Percentiles rank a stretch among this genome's conserved stretches.
Conservation (phyloP, 2,888 invertebrate species). For the Anorthoa munda region DNA sequence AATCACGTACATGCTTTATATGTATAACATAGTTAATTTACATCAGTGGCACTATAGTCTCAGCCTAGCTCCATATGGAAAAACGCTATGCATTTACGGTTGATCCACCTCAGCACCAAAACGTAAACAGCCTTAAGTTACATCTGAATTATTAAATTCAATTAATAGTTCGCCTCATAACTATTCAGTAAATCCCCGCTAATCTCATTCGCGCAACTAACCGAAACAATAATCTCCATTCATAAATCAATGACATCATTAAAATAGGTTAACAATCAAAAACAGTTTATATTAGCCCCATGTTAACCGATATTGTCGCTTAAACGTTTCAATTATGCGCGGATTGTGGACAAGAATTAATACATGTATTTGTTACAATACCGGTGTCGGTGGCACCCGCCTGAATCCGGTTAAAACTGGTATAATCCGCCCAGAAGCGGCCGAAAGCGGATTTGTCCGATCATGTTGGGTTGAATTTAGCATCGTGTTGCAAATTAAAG, state of each 20-base stretch:
- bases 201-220: constrained; percentile 37
- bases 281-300: constrained; percentile 76
- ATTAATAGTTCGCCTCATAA: constrained; percentile 25
- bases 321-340: constrained; percentile 71
- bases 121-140: neutral
- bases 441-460: constrained; percentile 75
- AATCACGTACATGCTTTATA: too few relatives aligned
- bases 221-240: constrained; percentile 55
- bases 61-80: too few relatives aligned
- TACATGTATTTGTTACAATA: constrained; percentile 71
- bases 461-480: constrained; percentile 67
- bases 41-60: too few relatives aligned
- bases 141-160: constrained; percentile 34
- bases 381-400: constrained; percentile 52
- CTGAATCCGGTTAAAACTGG: constrained; percentile 68
- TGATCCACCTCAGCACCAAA: neutral
- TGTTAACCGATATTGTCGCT: constrained; percentile 70
- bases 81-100: neutral
- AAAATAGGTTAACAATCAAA: constrained; percentile 72
- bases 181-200: constrained; percentile 26
- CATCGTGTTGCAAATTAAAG: constrained; percentile 57
- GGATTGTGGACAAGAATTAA: constrained; percentile 71
- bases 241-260: constrained; percentile 75
- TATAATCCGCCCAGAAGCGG: constrained; percentile 70
- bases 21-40: too few relatives aligned